These are phyloP conservation scores for Araneus ventricosus DNA, from an alignment of 1,140 invertebrate species.

Conservation along the genomic window DNA sequence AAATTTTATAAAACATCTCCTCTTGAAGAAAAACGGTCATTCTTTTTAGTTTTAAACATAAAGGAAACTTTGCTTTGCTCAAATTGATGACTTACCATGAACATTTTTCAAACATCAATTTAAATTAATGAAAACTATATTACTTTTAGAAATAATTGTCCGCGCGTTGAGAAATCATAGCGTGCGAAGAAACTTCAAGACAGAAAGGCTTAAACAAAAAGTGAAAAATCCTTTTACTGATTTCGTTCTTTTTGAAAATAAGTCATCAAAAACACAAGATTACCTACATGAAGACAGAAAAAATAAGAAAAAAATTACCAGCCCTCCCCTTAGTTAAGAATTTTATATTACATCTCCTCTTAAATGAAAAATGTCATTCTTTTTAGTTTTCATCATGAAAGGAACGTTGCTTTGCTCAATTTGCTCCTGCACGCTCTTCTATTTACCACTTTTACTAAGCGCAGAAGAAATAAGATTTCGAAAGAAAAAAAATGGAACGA, in stretches of 20 bases:
- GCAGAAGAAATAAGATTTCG: background rate
- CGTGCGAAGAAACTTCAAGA: too few relatives aligned
- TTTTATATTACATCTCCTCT: background rate
- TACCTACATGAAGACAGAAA: background rate
- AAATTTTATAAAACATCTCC: background rate
- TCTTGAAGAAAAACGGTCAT: background rate
- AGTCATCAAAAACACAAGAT: background rate
- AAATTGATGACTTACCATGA: too few relatives aligned
- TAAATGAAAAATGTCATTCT: slow-evolving; percentile 14
- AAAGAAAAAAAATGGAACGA: background rate
- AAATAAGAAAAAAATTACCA: background rate
- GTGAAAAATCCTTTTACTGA: background rate
- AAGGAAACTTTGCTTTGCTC: background rate
- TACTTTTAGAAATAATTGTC: too few relatives aligned
- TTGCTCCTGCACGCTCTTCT: slow-evolving; percentile 9
- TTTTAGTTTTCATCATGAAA: background rate
- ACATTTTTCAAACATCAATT: too few relatives aligned
- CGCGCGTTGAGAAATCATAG: too few relatives aligned
- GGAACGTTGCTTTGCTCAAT: background rate
- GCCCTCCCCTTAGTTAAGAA: background rate
- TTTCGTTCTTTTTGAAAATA: background rate
- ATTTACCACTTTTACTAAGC: slow-evolving; percentile 31
- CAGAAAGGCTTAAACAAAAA: too few relatives aligned
- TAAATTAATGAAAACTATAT: too few relatives aligned
- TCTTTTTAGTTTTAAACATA: background rate